Base-by-base conservation (phyloP, 2,797 vertebrate species). In the Myiothlypis coronata region DNA sequence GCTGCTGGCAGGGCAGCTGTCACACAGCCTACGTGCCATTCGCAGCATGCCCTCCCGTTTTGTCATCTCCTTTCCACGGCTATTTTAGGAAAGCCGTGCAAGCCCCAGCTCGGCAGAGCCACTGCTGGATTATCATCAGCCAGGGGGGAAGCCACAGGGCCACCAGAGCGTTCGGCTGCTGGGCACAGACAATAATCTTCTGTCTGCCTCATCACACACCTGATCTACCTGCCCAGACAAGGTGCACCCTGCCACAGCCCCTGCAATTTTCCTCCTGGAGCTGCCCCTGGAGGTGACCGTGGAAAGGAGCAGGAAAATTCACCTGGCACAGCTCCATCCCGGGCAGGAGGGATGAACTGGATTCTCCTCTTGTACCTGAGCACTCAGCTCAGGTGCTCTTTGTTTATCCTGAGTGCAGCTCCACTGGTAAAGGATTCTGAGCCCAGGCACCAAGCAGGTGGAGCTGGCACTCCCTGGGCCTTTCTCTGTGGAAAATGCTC, bases 51-150 rank as follows among this genome's bases (percentile, higher is more conserved):
- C 69, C 43, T 19, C 1, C 0, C 39, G 22, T 20, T 32, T 2
- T 15, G 35, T 1, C 20, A 50, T 78, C 77, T 59, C 83, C 80
- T 88, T 28, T 64, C 83, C 34, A 26, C 41, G 24, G 0, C 65
- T 94, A 68, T 95, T 96, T 92, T 64, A 32, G 80, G 92, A 81
- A 77, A 57, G 44, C 64, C 2, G 39, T 1, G 24, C 68, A 3
- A 83, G 59, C 39, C 85, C 6, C 67, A 34, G 4, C 55, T 23
- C 1, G 0, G 84, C 53, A 17, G n/a, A 22, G 6, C 21, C 27
- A 1, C 32, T 32, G 5, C 37, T 80, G 10, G 0, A 0, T 24
- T n/a, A 2, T 4, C 60, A 6, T 2, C 64, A 5, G 43, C 0
- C 11, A 18, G n/a, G 28, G 64, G 64, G 50, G n/a, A 28, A 44